Evolutionary conservation across 2,797 vertebrate genomes (phyloP).

Genomic region (Enoplosus armatus): DNA sequence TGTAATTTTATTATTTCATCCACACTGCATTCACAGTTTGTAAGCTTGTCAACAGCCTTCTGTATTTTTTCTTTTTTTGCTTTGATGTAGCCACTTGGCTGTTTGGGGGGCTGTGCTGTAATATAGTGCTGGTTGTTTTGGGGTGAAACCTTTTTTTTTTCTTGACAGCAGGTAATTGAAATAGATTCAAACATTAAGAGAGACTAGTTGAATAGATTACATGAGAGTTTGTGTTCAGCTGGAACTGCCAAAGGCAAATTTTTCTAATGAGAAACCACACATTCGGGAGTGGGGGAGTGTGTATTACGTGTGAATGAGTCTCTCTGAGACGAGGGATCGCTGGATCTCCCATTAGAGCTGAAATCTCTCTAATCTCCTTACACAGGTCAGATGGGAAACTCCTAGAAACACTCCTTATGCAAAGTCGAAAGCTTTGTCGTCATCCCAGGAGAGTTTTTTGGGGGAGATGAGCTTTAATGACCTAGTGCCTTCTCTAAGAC

Average conservation of each 20-base stretch:
- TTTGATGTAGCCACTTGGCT: slow-evolving; percentile 44
- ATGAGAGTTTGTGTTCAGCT: neutral
- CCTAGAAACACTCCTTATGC: slow-evolving; percentile 45
- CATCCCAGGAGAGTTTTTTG: slow-evolving; percentile 36
- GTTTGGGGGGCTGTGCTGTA: slow-evolving; percentile 32
- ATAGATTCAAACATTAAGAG: neutral
- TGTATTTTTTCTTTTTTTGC: slow-evolving; percentile 42
- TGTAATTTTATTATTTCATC: slow-evolving; percentile 49
- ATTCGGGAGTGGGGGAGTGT: slow-evolving; percentile 29
- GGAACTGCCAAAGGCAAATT: neutral
- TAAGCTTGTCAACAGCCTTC: slow-evolving; percentile 48
- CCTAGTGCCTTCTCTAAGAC: slow-evolving; percentile 12
- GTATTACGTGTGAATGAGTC: slow-evolving; percentile 31
- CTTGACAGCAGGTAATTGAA: neutral
- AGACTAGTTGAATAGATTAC: neutral
- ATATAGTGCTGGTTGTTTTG: slow-evolving; percentile 31
- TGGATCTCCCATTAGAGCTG: slow-evolving; percentile 53
- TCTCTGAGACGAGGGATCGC: slow-evolving; percentile 36
- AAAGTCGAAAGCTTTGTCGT: slow-evolving; percentile 38
- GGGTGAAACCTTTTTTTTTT: slow-evolving; percentile 8
- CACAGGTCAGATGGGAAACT: slow-evolving; percentile 60
- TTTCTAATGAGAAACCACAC: neutral
- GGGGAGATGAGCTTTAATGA: slow-evolving; percentile 37
- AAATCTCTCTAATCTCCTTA: slow-evolving; percentile 67
- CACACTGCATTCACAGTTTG: slow-evolving; percentile 47